phyloP scores from a whole-genome alignment of 2,888 invertebrate species.

The Itoplectis maculator region DNA sequence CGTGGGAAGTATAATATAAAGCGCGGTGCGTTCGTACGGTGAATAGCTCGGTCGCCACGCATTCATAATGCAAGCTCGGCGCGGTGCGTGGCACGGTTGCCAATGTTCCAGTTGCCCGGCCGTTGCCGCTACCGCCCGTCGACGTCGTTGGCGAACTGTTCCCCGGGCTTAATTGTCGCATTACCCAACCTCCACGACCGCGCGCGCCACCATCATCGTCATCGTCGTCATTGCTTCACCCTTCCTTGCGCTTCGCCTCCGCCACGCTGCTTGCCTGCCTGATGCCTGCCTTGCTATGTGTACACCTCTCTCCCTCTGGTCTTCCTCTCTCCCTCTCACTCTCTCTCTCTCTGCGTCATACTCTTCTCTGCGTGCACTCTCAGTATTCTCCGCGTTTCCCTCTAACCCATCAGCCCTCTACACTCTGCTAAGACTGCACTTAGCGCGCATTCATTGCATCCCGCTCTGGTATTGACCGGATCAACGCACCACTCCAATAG shows the following conservation, averaged over 20 bases:
- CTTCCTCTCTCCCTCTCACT: conserved; percentile 66
- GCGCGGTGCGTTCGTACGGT: conserved; percentile 33
- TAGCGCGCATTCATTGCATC: conserved; percentile 78
- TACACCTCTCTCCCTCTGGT: conserved; percentile 70
- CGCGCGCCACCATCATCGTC: conserved; percentile 46
- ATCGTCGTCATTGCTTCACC: conserved; percentile 52
- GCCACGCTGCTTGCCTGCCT: conserved; percentile 69
- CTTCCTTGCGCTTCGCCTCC: conserved; percentile 23
- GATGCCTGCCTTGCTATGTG: conserved; percentile 70
- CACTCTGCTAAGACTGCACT: conserved; percentile 79
- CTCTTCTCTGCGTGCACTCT: conserved; percentile 36
- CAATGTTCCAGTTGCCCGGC: conserved; percentile 34
- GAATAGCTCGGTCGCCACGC: conserved; percentile 45
- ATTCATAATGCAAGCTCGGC: conserved; percentile 49
- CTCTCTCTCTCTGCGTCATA: conserved; percentile 64
- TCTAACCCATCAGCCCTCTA: conserved; percentile 71
- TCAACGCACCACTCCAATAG: conserved; percentile 79
- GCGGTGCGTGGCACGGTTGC: conserved; percentile 20
- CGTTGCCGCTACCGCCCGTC: conserved; percentile 13
- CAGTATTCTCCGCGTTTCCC: conserved; percentile 68
- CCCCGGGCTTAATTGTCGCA: conserved; percentile 68
- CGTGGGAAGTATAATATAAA: conserved; percentile 58
- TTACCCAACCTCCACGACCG: conserved; percentile 64
- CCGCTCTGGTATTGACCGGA: conserved; percentile 80
- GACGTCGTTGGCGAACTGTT: conserved; percentile 55